Evolutionary conservation across 2,888 invertebrate species (phyloP), one percentile per base, ranked within the genome.

Genomic region (Drosophila tanythrix): DNA sequence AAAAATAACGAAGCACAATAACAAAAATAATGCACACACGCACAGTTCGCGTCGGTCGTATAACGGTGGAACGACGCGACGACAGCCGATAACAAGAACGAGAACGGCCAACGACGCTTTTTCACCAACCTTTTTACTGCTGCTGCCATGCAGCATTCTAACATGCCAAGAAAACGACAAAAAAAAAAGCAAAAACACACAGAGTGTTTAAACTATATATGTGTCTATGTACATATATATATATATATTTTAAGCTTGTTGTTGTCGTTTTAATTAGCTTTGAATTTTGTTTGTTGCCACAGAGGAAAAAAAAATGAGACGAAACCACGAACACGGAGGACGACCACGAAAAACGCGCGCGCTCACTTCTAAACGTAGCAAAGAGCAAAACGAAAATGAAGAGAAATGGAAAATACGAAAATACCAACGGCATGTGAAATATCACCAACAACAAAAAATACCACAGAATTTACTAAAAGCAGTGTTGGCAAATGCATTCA

Each of bases 301-400:
- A 58, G 56, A 66, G 33, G 15, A n/a, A 46, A 46, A 56, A 56
- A 67, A 35, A 69, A 76, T 64, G 67, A 67, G 77, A 80, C 71
- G 63, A 69, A 69, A 78, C 53, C 50, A 79, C 77, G 70, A 74
- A 69, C 29, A 79, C 59, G 40, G 29, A 70, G 48, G 40, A 57
- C 61, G 52, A 60, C 73, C 38, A 61, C 62, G 48, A 75, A 80
- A 70, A 75, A 60, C 81, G 81, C 81, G 76, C 78, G 76, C 78
- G 80, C 76, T 76, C 71, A 80, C 78, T 81, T 80, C 78, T 68
- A 56, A 36, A 76, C 76, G 81, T 72, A 80, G 61, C 81, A 72
- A 76, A 80, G 67, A 78, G 78, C 78, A 80, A 78, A 78, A 78
- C 78, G 78, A 78, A 78, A 78, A 76, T 78, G 78, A 80, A 80